Evolutionary conservation across 2,888 invertebrate species (phyloP).

Genomic region (Agrochola macilenta): DNA sequence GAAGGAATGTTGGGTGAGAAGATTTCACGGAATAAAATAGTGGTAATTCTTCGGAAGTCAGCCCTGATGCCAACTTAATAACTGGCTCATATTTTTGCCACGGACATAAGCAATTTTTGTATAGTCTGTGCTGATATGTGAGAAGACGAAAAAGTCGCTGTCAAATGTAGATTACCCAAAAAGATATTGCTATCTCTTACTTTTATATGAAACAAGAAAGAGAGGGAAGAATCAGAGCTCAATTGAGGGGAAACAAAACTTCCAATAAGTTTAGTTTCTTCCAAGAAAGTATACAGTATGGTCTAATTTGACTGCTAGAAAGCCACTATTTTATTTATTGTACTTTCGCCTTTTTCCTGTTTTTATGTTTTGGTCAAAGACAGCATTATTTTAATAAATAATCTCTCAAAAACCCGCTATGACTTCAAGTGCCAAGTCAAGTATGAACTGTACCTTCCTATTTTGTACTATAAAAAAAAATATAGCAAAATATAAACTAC

Average conservation of each 20-base stretch:
- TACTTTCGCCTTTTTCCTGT: background rate
- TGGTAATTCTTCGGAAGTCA: background rate
- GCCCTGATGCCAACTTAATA: background rate
- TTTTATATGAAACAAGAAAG: background rate
- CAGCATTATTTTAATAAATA: background rate
- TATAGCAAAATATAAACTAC: conserved; percentile 27
- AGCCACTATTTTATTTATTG: background rate
- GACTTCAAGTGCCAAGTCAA: conserved; percentile 13
- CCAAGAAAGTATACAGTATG: background rate
- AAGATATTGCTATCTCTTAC: background rate
- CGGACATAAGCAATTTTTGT: background rate
- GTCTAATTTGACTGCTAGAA: background rate
- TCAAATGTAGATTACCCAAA: background rate
- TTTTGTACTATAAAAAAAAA: conserved; percentile 38
- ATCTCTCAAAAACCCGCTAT: conserved; percentile 1
- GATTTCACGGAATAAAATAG: background rate
- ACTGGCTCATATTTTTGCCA: background rate
- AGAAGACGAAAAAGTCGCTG: background rate
- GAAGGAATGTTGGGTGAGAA: background rate
- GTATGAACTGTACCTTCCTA: conserved; percentile 23
- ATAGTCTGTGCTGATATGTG: background rate
- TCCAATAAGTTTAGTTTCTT: background rate
- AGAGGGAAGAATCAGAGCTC: background rate
- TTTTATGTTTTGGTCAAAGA: background rate
- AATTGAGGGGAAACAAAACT: background rate